A percentile compares a stretch with the other conserved stretches of the same genome.
phyloP scores from a whole-genome alignment of 2,113 vertebrate genomes.

The Cyrtonyx montezumae region DNA sequence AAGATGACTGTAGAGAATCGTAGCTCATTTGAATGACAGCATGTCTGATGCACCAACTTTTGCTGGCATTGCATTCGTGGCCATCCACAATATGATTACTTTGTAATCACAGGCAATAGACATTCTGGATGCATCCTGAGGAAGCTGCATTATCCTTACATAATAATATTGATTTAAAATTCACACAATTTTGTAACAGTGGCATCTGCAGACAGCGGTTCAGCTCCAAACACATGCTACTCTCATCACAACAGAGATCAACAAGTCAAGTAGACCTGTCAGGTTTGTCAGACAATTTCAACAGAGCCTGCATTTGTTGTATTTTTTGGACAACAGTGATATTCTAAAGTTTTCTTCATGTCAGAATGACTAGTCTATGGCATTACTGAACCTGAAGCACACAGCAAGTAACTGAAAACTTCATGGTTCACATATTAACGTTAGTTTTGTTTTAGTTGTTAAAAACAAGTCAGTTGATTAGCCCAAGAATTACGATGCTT shows the following conservation, averaged over 20 bases:
- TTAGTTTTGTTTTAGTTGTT: neutral
- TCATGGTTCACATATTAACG: neutral
- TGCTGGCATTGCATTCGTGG: constrained; percentile 16
- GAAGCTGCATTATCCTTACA: constrained; percentile 48
- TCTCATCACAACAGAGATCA: constrained; percentile 46
- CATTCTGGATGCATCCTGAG: constrained; percentile 37
- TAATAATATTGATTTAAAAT: constrained; percentile 64
- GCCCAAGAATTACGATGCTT: neutral
- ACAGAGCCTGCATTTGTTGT: neutral
- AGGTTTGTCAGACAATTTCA: neutral
- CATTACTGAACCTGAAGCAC: neutral
- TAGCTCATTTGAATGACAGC: constrained; percentile 44
- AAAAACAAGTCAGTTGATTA: neutral
- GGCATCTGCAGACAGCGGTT: constrained; percentile 55
- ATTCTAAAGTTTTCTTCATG: neutral
- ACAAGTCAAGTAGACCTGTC: constrained; percentile 34
- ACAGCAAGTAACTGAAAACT: neutral
- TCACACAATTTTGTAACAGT: constrained; percentile 46
- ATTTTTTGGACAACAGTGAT: neutral
- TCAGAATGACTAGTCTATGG: neutral
- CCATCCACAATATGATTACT: constrained; percentile 33
- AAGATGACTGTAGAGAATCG: constrained; percentile 32
- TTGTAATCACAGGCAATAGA: constrained; percentile 53
- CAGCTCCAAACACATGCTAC: constrained; percentile 26
- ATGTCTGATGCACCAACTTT: neutral